phyloP scores from a whole-genome alignment of 1,140 invertebrate genomes.

The Zaprionus capensis region DNA sequence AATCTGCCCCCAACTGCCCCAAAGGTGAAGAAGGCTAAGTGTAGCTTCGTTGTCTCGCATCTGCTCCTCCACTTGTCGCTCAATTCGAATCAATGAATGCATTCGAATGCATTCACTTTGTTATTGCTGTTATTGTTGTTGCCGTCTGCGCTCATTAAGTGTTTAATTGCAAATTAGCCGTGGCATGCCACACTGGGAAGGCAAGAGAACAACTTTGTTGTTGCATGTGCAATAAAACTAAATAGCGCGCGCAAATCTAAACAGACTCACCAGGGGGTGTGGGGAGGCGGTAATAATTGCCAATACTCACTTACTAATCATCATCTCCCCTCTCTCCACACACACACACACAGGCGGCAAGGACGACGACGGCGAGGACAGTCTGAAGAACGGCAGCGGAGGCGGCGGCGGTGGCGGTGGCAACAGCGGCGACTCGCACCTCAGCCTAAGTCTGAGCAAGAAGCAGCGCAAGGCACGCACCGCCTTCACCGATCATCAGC shows the following conservation, averaged over 20 bases:
- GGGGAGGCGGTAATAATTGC: background rate
- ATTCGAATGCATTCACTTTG: background rate
- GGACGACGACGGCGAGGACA: conserved; percentile 81
- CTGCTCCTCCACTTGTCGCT: conserved; percentile 46
- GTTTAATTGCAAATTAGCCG: conserved; percentile 82
- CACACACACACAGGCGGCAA: conserved; percentile 66
- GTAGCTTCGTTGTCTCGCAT: too few relatives aligned
- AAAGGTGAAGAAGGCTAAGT: too few relatives aligned
- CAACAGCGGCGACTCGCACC: conserved; percentile 67
- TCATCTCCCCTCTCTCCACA: background rate
- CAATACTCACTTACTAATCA: background rate
- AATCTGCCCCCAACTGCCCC: too few relatives aligned
- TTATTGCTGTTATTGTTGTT: conserved; percentile 57
- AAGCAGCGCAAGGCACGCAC: conserved; percentile 99
- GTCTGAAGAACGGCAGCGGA: conserved; percentile 69
- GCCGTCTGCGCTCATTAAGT: conserved; percentile 79
- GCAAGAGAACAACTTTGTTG: conserved; percentile 45
- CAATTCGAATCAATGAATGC: background rate
- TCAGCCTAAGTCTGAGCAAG: conserved; percentile 89
- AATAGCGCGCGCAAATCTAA: conserved; percentile 25
- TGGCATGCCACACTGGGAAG: conserved; percentile 44
- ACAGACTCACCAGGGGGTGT: background rate
- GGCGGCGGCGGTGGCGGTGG: conserved; percentile 60
- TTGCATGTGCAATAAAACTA: conserved; percentile 68
- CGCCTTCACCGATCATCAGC: conserved; percentile 99